Conservation (phyloP, 2,797 vertebrate species). For the Melopsittacus undulatus region DNA sequence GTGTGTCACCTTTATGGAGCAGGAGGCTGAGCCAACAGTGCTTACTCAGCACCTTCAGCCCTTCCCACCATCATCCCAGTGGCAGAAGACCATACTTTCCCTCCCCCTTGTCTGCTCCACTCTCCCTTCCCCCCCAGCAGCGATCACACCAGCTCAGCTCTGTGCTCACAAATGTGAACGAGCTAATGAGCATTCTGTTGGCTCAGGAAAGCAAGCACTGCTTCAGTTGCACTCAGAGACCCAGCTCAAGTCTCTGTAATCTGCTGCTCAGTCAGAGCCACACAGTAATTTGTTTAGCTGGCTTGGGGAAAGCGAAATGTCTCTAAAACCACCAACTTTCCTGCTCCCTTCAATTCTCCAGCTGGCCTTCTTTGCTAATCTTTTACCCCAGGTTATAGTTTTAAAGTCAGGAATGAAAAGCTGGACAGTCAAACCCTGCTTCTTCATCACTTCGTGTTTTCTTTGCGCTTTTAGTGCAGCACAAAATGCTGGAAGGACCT, state of each 20-base stretch:
- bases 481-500: neutral
- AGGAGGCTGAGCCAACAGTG: neutral
- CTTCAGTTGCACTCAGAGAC: neutral
- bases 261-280: neutral
- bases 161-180: neutral
- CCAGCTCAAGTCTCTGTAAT: neutral
- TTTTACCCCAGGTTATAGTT: constrained; percentile 33
- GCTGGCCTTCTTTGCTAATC: neutral
- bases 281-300: neutral
- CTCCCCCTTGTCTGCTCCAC: accelerated
- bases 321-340: neutral
- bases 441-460: constrained; percentile 25
- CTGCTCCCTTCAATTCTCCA: neutral
- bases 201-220: neutral
- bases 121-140: neutral
- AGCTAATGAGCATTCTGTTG: neutral
- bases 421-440: neutral
- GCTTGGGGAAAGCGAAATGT: neutral
- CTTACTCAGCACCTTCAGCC: neutral
- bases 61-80: accelerated
- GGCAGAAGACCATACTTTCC: accelerated
- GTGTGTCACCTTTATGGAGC: neutral
- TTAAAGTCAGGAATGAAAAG: constrained; percentile 50
- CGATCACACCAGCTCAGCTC: accelerated
- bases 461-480: neutral